A percentile compares a stretch with the other conserved stretches of the same genome.
phyloP scores from a whole-genome alignment of 64 coral and sea anemone genomes.

The Actinia equina region DNA sequence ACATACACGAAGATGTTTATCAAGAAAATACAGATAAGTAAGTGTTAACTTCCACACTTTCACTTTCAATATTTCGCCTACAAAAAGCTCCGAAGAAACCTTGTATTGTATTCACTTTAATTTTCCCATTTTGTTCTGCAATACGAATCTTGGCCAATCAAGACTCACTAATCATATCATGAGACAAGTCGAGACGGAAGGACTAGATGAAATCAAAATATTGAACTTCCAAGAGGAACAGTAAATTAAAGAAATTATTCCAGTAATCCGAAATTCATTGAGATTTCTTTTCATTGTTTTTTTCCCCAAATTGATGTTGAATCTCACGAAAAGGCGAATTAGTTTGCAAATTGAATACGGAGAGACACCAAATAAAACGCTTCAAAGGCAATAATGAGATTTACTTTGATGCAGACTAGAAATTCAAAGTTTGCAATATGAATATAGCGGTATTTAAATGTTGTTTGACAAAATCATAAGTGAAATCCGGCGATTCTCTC shows the following conservation, averaged over 20 bases:
- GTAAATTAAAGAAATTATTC: not conserved
- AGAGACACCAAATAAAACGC: not conserved
- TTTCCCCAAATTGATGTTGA: not conserved
- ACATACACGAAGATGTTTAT: too few species aligned
- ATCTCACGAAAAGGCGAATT: not conserved
- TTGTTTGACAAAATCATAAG: constrained; percentile 1
- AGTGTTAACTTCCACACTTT: not conserved
- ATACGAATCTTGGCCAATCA: not conserved
- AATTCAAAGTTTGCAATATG: not conserved
- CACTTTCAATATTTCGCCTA: not conserved
- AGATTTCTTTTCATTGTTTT: not conserved
- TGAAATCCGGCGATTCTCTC: not conserved
- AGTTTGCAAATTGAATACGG: not conserved
- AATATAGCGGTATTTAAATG: not conserved
- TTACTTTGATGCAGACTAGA: not conserved
- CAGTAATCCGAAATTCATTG: not conserved
- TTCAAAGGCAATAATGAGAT: not conserved
- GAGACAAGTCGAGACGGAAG: not conserved
- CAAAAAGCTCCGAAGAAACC: not conserved
- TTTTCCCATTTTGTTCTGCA: not conserved
- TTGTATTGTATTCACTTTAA: not conserved
- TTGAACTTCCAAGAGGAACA: not conserved
- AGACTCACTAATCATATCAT: not conserved
- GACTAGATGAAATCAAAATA: not conserved
- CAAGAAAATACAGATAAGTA: not conserved